Base-by-base conservation (phyloP, 2,797 vertebrate species). In the Acrossocheilus fasciatus region DNA sequence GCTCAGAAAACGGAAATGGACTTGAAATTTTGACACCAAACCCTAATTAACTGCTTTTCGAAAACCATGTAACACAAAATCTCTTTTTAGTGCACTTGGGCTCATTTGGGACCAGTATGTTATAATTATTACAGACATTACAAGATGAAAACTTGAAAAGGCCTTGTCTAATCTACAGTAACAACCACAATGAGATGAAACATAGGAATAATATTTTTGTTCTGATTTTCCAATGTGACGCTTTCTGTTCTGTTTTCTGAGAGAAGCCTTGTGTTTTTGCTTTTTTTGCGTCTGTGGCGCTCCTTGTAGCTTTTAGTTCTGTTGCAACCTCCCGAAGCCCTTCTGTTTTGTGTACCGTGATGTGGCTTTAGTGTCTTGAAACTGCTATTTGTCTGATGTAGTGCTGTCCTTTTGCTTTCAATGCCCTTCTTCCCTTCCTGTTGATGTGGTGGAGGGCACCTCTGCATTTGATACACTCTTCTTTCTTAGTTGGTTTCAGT, bases 201-300 rank as follows among this genome's bases (percentile, higher is more conserved):
- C 41, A 23, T 64, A 30, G 62, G 34, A 79, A 34, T 59, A 57
- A 54, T 76, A 73, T n/a, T 64, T 80, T 73, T 82, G 64, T 80
- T 82, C 70, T 77, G 69, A 85, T 80, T 73, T 59, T 57, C 75
- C 74, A 70, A 87, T 88, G 68, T 87, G 75, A 83, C 39, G 59
- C 75, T 70, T 89, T 85, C 87, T 91, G 85, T 88, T 92, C 89
- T 89, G 89, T 91, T 92, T 90, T 91, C 89, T 92, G 89, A 88
- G 89, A 87, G 89, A 84, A 69, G 70, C 77, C 82, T 90, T 88
- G 41, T 79, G 81, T 74, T 76, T 74, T 86, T 72, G 52, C 78
- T 83, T 76, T 81, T 81, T 81, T 83, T 85, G 50, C 57, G 26
- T 85, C 39, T 26, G 45, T 85, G 75, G 75, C 50, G 26, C 62